Evolutionary conservation across 2,113 vertebrate genomes (phyloP).

Genomic region (Dicrurus megarhynchus): DNA sequence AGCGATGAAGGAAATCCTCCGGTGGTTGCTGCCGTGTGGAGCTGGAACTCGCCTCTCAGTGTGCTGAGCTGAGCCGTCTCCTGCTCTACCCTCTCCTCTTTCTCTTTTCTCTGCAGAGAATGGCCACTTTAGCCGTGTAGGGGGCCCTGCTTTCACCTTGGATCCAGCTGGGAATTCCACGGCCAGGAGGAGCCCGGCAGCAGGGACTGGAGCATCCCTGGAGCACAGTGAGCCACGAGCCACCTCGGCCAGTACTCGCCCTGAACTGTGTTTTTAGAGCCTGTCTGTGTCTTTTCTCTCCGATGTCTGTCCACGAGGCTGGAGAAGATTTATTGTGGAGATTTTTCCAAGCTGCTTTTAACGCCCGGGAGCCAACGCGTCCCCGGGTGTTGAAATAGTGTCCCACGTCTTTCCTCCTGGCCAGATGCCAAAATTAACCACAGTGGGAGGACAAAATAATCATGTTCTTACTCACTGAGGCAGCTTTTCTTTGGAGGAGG

Average conservation of each 20-base stretch:
- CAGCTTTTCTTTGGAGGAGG: not conserved
- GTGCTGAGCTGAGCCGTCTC: not conserved
- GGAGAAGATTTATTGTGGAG: not conserved
- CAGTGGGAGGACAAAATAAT: not conserved
- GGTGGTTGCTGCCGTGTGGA: rapidly evolving
- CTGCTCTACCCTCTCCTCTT: not conserved
- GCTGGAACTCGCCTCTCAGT: not conserved
- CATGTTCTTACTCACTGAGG: rapidly evolving
- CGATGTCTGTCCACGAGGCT: not conserved
- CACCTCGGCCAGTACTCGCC: not conserved
- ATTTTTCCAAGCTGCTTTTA: not conserved
- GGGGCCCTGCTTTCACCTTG: not conserved
- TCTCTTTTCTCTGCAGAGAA: conserved; percentile 18
- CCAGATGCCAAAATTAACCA: not conserved
- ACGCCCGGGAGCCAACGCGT: rapidly evolving
- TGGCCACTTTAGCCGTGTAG: not conserved
- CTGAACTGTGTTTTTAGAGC: not conserved
- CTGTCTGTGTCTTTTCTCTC: not conserved
- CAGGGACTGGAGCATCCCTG: not conserved
- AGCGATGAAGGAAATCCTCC: not conserved
- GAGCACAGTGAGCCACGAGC: not conserved
- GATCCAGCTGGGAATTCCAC: not conserved
- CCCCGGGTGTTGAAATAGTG: rapidly evolving
- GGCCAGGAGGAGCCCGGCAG: not conserved
- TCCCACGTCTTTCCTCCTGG: not conserved